Conservation (phyloP, 1,140 invertebrate genomes). For the Drosophila tsacasi region DNA sequence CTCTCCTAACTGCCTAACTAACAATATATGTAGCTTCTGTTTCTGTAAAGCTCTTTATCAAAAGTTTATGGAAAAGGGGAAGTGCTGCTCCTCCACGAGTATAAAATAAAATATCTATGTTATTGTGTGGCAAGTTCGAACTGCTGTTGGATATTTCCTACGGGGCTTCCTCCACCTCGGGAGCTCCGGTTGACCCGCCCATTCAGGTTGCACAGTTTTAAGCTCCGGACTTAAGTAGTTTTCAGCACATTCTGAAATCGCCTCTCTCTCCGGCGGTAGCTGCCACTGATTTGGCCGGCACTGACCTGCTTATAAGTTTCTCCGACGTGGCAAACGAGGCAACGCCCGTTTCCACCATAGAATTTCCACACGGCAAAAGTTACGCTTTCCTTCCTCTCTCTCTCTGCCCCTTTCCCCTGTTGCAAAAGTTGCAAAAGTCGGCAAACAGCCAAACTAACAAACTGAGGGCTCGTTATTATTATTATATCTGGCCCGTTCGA, state of each 20-base stretch:
- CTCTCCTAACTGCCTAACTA: not conserved
- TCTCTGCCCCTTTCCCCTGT: not conserved
- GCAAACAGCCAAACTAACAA: conserved; percentile 72
- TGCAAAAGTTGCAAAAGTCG: conserved; percentile 71
- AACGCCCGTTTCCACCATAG: conserved; percentile 45
- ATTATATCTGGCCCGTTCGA: conserved; percentile 71
- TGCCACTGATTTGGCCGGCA: conserved; percentile 46
- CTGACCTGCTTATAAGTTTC: conserved; percentile 78
- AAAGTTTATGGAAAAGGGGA: conserved; percentile 10
- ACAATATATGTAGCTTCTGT: conserved; percentile 33
- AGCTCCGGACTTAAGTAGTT: conserved; percentile 67
- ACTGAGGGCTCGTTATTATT: conserved; percentile 75
- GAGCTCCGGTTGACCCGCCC: conserved; percentile 15
- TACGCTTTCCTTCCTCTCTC: conserved; percentile 1
- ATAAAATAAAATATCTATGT: conserved; percentile 24
- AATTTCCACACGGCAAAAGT: conserved; percentile 62
- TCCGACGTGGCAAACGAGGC: conserved; percentile 35
- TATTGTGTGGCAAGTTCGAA: conserved; percentile 38
- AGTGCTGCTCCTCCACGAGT: not conserved
- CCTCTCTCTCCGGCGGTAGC: conserved; percentile 41
- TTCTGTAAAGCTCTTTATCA: conserved; percentile 33
- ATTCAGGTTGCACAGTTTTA: conserved; percentile 19
- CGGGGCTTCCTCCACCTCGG: conserved; percentile 3
- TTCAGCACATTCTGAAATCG: conserved; percentile 72
- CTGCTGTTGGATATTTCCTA: conserved; percentile 43